A percentile compares a stretch with the other conserved stretches of the same genome.
Evolutionary conservation across 2,797 vertebrate genomes (phyloP).

Genomic region (Rhinophrynus dorsalis): DNA sequence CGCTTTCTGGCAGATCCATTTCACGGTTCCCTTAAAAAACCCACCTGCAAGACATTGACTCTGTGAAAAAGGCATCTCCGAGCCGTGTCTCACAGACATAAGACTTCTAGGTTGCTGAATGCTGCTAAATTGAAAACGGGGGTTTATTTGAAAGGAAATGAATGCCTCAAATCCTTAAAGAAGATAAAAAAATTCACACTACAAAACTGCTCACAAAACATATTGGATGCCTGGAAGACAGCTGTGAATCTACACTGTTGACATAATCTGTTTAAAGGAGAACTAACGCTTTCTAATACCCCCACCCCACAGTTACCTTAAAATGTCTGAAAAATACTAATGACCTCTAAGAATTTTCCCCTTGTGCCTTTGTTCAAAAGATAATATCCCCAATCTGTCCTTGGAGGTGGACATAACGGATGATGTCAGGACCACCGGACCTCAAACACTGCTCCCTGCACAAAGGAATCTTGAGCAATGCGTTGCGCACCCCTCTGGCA

Average conservation of each 20-base stretch:
- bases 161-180: constrained; percentile 60
- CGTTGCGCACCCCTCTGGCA: no score
- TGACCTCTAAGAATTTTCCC: no score
- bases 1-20: constrained; percentile 60
- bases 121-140: constrained; percentile 62
- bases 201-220: constrained; percentile 58
- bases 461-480: no score
- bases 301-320: no score
- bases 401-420: no score
- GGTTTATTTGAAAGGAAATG: constrained; percentile 64
- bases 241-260: constrained; percentile 58
- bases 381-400: no score
- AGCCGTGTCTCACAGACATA: constrained; percentile 56
- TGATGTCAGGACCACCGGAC: no score
- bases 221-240: constrained; percentile 58
- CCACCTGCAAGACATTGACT: constrained; percentile 60
- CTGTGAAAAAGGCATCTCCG: constrained; percentile 60
- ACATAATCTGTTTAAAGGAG: no score
- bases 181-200: constrained; percentile 62
- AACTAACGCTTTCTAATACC: no score
- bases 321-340: no score
- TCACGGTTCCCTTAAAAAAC: constrained; percentile 57
- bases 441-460: no score
- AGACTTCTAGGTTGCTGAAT: constrained; percentile 65
- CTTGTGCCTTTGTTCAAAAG: no score